phyloP scores from a whole-genome alignment of 1,140 invertebrate species.

The Littorina saxatilis region DNA sequence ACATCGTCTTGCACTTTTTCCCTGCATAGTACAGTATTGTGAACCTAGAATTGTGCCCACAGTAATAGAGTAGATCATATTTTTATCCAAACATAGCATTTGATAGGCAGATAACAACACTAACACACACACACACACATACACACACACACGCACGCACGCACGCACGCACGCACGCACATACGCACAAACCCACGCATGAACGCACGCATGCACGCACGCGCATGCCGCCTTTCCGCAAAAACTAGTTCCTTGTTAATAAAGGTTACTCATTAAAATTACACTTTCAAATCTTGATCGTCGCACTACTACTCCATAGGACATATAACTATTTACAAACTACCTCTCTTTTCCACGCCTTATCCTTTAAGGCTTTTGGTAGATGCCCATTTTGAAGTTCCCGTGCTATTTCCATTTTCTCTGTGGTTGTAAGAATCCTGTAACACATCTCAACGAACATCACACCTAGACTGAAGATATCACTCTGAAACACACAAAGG shows the following conservation, averaged over 20 bases:
- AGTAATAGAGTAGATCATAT: no score
- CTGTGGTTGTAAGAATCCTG: background rate
- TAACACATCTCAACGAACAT: background rate
- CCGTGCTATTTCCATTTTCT: background rate
- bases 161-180: background rate
- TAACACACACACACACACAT: no score
- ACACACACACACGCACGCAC: background rate
- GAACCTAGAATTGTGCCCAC: no score
- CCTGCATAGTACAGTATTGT: no score
- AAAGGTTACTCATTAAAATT: background rate
- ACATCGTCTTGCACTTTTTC: no score
- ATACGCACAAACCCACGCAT: no score
- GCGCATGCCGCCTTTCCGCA: background rate
- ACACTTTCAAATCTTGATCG: background rate
- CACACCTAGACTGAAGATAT: slow-evolving; percentile 13
- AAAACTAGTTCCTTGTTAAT: background rate
- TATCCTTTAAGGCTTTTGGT: background rate
- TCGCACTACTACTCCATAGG: background rate
- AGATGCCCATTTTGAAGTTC: background rate
- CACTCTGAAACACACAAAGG: slow-evolving; percentile 1
- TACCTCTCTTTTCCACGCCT: background rate
- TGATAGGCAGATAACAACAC: no score
- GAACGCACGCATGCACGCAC: no score
- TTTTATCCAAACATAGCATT: no score
- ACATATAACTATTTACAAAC: background rate